Evolutionary conservation across 37 sponge, comb jelly and placozoan species (phyloP).

Genomic region (Mnemiopsis leidyi): DNA sequence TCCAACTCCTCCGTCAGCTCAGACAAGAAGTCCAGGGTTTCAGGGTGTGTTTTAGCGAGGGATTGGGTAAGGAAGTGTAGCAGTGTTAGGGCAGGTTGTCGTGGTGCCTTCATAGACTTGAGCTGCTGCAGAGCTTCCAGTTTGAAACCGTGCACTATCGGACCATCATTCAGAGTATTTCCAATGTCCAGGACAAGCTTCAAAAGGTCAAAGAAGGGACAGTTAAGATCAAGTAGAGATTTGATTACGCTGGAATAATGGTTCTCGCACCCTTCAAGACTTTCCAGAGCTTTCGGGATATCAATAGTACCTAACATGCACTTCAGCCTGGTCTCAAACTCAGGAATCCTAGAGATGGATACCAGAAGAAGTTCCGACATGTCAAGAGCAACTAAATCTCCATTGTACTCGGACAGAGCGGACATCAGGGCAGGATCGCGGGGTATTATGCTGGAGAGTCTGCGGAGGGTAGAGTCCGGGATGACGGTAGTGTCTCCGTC

Average conservation of each 20-base stretch:
- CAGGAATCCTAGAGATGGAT: background rate
- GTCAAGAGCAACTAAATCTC: conserved; percentile 11
- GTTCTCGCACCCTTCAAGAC: background rate
- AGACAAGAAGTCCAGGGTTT: background rate
- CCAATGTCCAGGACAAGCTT: conserved; percentile 61
- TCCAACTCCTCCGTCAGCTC: conserved; percentile 15
- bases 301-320: conserved; percentile 12
- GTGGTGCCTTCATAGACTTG: conserved; percentile 19
- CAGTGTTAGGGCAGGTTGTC: conserved; percentile 56
- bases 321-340: conserved; percentile 53
- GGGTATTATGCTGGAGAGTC: conserved; percentile 6
- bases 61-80: conserved; percentile 53
- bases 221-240: conserved; percentile 6
- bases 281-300: conserved; percentile 1
- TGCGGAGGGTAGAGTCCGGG: conserved; percentile 1
- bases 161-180: background rate
- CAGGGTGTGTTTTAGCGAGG: conserved; percentile 32
- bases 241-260: background rate
- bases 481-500: conserved; percentile 18
- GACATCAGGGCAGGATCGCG: background rate
- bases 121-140: conserved; percentile 44
- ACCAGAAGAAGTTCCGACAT: conserved; percentile 10
- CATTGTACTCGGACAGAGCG: conserved; percentile 29
- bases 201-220: conserved; percentile 33
- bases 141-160: background rate